Conservation (phyloP, 2,113 vertebrate species). For the Condylura cristata region DNA sequence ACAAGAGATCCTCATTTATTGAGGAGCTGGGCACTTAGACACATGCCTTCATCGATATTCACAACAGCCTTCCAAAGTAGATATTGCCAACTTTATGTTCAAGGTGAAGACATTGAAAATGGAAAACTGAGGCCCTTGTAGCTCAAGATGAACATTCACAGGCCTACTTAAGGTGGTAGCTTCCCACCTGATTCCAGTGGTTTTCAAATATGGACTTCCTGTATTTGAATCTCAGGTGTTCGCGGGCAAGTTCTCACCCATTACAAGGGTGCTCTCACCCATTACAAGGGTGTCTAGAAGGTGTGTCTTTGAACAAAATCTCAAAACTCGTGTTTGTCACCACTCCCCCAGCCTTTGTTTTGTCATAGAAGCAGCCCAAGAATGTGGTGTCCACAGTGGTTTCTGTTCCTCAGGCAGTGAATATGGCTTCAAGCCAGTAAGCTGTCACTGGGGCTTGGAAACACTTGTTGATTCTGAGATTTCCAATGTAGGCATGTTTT, state of each 20-base stretch:
- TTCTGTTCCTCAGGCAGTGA: neutral
- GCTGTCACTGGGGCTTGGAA: neutral
- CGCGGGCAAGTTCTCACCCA: accelerated
- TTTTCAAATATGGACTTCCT: neutral
- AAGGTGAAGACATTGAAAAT: no score
- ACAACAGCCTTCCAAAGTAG: neutral
- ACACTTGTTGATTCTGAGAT: neutral
- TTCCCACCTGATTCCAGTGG: neutral
- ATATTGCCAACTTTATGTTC: neutral
- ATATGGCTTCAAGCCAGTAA: neutral
- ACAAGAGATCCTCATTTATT: neutral
- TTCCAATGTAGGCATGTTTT: neutral
- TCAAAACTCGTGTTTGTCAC: neutral
- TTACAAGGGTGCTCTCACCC: neutral
- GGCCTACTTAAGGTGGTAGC: neutral
- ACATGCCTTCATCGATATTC: neutral
- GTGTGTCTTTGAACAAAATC: neutral
- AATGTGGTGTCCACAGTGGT: neutral
- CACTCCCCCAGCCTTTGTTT: neutral
- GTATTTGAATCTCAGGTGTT: neutral
- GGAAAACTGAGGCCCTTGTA: neutral
- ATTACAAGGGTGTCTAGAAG: neutral
- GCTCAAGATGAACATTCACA: neutral
- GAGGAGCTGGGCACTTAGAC: neutral
- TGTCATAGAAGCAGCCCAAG: neutral